These are phyloP conservation scores for Brachionus calyciflorus DNA, from an alignment of 1,140 invertebrate species.

Conservation along the genomic window DNA sequence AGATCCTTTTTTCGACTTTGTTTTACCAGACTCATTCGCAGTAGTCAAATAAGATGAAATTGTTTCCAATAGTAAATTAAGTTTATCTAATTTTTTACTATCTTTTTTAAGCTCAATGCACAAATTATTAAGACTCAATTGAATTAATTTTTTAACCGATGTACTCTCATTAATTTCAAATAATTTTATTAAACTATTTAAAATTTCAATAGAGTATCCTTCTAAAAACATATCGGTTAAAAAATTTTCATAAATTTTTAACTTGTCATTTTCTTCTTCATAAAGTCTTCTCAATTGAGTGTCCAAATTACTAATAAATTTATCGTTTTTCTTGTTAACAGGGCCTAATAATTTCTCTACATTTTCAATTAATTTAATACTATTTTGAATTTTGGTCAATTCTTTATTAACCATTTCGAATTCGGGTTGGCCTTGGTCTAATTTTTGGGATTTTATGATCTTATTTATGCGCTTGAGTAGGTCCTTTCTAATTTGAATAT, in stretches of 20 bases:
- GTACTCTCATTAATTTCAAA: not conserved
- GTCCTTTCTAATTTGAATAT: not conserved
- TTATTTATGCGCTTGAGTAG: conserved; percentile 8
- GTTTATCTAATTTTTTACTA: not conserved
- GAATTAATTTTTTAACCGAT: conserved; percentile 7
- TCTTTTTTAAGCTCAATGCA: not conserved
- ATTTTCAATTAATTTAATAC: conserved; percentile 21
- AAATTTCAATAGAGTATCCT: conserved; percentile 27
- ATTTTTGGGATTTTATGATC: conserved; percentile 10
- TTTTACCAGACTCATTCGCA: not conserved
- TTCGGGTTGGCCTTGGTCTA: not conserved
- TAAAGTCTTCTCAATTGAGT: not conserved
- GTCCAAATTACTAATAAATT: not conserved
- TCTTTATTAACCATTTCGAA: not conserved
- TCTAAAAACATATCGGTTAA: not conserved
- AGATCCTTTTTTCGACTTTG: not conserved
- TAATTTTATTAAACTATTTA: not conserved
- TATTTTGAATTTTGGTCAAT: conserved; percentile 35
- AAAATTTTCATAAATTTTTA: not conserved
- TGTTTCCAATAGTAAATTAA: conserved; percentile 18
- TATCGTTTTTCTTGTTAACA: not conserved
- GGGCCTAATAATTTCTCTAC: not conserved
- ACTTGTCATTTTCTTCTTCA: not conserved
- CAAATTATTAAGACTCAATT: not conserved
- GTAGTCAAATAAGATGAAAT: conserved; percentile 8